These are phyloP conservation scores for Pseudonaja textilis DNA, from an alignment of 2,113 vertebrate genomes.

Conservation along the genomic window DNA sequence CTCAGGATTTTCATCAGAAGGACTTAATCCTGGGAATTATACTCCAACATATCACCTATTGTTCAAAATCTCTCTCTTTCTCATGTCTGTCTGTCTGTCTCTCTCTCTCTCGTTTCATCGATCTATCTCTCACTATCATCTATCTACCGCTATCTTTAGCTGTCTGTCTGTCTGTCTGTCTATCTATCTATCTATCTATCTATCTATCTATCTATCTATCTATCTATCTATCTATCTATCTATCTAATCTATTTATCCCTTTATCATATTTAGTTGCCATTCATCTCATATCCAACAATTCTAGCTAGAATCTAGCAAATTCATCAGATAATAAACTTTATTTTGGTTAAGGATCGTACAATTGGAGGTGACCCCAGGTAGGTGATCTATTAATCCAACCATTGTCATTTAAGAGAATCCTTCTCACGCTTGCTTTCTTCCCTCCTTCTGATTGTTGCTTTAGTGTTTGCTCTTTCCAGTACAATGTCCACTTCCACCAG, in stretches of 20 bases:
- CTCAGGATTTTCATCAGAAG: neutral
- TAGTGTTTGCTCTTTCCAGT: neutral
- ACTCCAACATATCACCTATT: neutral
- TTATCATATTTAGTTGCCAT: neutral
- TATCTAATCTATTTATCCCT: too few species aligned
- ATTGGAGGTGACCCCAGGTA: neutral
- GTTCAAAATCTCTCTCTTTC: neutral
- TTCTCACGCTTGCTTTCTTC: neutral
- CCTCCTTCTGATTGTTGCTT: neutral
- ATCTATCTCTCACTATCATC: too few species aligned
- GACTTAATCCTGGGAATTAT: neutral
- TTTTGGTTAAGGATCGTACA: neutral
- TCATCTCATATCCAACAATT: neutral
- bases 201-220: too few species aligned
- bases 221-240: too few species aligned
- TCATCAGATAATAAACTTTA: neutral
- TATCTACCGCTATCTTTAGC: too few species aligned
- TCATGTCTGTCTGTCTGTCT: too few species aligned
- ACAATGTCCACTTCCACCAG: conserved; percentile 1
- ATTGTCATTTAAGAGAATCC: too few species aligned
- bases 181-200: too few species aligned
- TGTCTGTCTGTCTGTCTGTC: too few species aligned
- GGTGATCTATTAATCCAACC: neutral
- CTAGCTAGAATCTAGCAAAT: neutral
- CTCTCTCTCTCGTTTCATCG: too few species aligned